A percentile compares a stretch with the other conserved stretches of the same genome.
Evolutionary conservation across 2,113 vertebrate species (phyloP).

Genomic region (Delphinapterus leucas): DNA sequence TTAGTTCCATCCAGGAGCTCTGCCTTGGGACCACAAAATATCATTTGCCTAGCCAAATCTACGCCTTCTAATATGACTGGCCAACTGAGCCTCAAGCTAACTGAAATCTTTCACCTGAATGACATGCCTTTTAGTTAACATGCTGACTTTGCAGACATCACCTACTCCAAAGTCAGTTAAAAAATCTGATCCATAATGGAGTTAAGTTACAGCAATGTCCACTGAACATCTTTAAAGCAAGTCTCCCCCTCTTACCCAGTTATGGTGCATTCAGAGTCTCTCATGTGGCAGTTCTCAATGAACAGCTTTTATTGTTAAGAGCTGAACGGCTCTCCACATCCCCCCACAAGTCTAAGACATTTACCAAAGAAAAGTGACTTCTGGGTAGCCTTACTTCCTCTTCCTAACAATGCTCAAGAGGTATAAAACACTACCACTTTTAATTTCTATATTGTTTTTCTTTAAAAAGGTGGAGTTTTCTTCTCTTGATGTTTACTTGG

Average conservation of each 20-base stretch:
- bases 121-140: background rate
- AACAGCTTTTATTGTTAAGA: background rate
- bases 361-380: conserved; percentile 7
- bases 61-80: background rate
- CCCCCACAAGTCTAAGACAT: background rate
- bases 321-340: background rate
- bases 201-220: background rate
- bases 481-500: conserved; percentile 1
- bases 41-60: background rate
- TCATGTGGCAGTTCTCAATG: background rate
- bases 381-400: background rate
- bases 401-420: background rate
- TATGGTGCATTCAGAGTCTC: background rate
- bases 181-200: background rate
- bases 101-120: background rate
- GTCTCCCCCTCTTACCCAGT: background rate
- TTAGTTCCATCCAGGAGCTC: background rate
- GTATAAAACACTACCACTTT: background rate
- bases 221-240: conserved; percentile 13
- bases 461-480: background rate
- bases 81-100: background rate
- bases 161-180: conserved; percentile 27
- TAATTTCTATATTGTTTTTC: conserved; percentile 14
- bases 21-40: background rate
- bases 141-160: background rate